Evolutionary conservation across 2,888 invertebrate genomes (phyloP).

Genomic region (Napeogenes sylphis): DNA sequence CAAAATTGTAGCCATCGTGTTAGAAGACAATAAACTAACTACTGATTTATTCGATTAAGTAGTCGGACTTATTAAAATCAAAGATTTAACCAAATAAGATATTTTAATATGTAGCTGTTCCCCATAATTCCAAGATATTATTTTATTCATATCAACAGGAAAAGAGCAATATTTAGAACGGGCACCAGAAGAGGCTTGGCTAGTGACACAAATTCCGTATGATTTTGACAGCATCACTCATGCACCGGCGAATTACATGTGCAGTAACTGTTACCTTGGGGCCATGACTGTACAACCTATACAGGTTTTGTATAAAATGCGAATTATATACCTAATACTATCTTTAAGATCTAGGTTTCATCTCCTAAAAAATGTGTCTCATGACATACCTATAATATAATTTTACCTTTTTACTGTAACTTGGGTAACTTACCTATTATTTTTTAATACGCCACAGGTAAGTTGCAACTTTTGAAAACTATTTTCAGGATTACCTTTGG

Average conservation of each 20-base stretch:
- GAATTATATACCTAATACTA: background rate
- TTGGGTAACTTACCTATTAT: too few relatives aligned
- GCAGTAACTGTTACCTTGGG: conserved; percentile 43
- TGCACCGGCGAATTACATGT: conserved; percentile 59
- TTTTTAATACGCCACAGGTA: too few relatives aligned
- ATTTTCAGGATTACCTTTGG: conserved; percentile 56
- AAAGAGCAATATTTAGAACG: conserved; percentile 57
- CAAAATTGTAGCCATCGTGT: too few relatives aligned
- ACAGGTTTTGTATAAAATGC: conserved; percentile 40
- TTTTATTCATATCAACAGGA: conserved; percentile 36
- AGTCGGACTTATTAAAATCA: background rate
- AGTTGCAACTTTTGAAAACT: too few relatives aligned
- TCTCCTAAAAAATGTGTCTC: too few relatives aligned
- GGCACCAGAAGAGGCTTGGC: conserved; percentile 40
- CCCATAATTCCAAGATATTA: background rate
- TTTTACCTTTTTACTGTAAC: too few relatives aligned
- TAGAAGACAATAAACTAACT: too few relatives aligned
- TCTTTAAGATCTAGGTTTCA: too few relatives aligned
- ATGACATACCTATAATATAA: too few relatives aligned
- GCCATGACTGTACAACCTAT: conserved; percentile 47
- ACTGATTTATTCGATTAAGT: too few relatives aligned
- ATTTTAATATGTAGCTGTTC: background rate
- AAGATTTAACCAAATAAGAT: background rate
- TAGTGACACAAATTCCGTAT: conserved; percentile 42
- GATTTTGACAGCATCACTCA: conserved; percentile 59